Base-by-base conservation (phyloP, 1,140 invertebrate genomes). In the Tetramorium parvispinum region DNA sequence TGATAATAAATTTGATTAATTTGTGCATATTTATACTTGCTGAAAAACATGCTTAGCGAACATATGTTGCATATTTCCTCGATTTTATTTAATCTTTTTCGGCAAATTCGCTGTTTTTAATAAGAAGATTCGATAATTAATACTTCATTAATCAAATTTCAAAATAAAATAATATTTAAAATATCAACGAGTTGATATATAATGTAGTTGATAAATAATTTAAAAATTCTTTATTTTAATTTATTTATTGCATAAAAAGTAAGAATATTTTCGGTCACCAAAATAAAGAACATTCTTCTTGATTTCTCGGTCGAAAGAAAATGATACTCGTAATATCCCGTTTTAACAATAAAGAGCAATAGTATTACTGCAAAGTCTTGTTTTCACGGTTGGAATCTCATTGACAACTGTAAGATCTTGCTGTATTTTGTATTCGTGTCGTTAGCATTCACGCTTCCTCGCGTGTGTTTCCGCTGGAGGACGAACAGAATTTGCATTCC, bases 401-500 rank as follows among this genome's bases (percentile, higher is more conserved):
- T 68, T 49, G 49, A 66, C 63, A 57, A 70, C 66, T 32, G 21
- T 43, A 55, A 81, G 53, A 43, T 43, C 4, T 76, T 75, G 27
- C 49, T 65, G 51, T 66, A 77, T 59, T 86, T 88, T 27, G 49
- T 53, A 70, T 51, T 68, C 21, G 40, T 86, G 53, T 89, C 87
- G 87, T 88, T 86, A 88, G 75, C 51, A 71, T 79, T 27, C 49
- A n/a, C n/a, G 68, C 70, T 82, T 59, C 1, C 65, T 18, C 21
- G 71, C 77, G 40, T 59, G 8, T 21, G 7, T 59, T 73, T 75
- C 40, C 61, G 51, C 51, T 21, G 53, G n/a, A 18, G 53, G 55
- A 86, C 59, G 18, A 16, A 10, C 21, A 21, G 51, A 76, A 57
- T 85, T 86, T 73, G 40, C 78, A 65, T 49, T 55, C 18, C 32